Evolutionary conservation across 2,888 invertebrate genomes (phyloP).

Genomic region (Agonum fuliginosum): DNA sequence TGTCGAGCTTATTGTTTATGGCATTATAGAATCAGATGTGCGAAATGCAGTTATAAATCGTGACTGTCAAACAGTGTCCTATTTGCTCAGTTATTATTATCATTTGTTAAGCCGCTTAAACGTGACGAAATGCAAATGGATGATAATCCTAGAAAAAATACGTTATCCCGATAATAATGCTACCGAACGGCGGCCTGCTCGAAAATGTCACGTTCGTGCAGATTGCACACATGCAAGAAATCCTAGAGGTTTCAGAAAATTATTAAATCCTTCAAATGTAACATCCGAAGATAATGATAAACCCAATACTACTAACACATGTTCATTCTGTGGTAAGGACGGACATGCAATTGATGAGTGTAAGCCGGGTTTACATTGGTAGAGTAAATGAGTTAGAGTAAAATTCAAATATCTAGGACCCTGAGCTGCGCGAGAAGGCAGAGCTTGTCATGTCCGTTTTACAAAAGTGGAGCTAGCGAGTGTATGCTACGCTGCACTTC

Average conservation of each 20-base stretch:
- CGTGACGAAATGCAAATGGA: background rate
- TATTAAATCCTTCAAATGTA: background rate
- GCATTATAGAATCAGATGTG: no score
- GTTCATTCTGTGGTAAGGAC: constrained; percentile 1
- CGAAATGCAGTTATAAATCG: no score
- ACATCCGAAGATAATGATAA: no score
- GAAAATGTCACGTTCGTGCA: constrained; percentile 5
- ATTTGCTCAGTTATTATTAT: constrained; percentile 9
- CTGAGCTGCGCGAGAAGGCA: no score
- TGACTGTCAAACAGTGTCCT: constrained; percentile 1
- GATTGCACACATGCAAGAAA: background rate
- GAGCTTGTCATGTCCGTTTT: no score
- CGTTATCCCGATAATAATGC: background rate
- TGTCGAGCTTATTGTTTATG: no score
- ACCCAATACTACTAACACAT: background rate
- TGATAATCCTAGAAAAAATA: background rate
- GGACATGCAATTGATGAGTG: background rate
- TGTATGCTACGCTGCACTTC: no score
- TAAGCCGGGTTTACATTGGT: no score
- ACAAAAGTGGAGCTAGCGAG: no score
- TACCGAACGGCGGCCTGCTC: background rate
- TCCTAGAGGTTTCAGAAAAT: background rate
- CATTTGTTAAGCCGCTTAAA: constrained; percentile 9
- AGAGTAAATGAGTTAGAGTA: no score
- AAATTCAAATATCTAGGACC: no score